These are phyloP conservation scores for Glossosoma conforme DNA, from an alignment of 1,140 invertebrate species.

Conservation along the genomic window DNA sequence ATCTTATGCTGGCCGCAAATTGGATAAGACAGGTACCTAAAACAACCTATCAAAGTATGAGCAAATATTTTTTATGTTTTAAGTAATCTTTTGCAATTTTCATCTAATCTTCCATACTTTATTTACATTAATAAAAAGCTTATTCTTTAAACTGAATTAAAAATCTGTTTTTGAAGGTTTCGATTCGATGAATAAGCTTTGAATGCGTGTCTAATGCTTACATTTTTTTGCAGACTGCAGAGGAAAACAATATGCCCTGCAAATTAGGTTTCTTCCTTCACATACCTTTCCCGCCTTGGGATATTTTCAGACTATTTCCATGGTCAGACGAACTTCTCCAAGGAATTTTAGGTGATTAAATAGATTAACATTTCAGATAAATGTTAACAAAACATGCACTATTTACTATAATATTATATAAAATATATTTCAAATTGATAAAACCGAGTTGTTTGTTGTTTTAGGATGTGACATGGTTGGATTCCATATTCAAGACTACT, in stretches of 20 bases:
- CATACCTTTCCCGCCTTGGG: constrained; percentile 90
- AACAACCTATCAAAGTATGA: too few species aligned
- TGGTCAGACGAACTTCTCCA: constrained; percentile 91
- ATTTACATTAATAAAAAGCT: too few species aligned
- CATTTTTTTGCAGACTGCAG: constrained; percentile 55
- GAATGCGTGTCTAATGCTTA: constrained; percentile 9
- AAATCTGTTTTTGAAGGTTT: too few species aligned
- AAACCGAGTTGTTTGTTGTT: constrained; percentile 22
- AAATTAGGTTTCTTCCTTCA: constrained; percentile 88
- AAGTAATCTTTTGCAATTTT: not conserved
- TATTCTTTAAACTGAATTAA: too few species aligned
- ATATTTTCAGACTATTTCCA: constrained; percentile 83
- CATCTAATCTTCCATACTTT: not conserved
- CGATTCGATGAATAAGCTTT: too few species aligned
- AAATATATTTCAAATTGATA: not conserved
- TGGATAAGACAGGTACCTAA: constrained; percentile 68
- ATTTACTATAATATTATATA: not conserved
- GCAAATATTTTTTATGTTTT: too few species aligned
- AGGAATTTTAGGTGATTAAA: constrained; percentile 69
- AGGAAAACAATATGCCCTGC: constrained; percentile 70
- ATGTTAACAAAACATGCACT: not conserved
- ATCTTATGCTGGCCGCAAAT: constrained; percentile 84
- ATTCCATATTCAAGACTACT: constrained; percentile 89
- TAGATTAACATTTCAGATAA: not conserved
- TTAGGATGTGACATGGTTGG: constrained; percentile 84